Evolutionary conservation across 2,113 vertebrate species (phyloP).

Genomic region (Alosa alosa): DNA sequence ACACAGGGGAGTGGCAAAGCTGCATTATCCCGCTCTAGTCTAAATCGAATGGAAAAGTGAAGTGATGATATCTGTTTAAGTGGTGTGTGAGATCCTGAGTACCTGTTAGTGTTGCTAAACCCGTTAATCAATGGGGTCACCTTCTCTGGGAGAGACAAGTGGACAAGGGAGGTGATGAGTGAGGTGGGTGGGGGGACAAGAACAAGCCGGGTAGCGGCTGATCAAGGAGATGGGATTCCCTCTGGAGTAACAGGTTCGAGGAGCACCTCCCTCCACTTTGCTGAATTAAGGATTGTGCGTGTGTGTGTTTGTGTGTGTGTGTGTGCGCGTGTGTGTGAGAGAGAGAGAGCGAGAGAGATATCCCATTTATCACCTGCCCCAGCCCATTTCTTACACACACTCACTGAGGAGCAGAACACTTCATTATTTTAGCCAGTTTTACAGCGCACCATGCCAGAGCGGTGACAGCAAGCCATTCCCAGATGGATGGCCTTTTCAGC

Average conservation of each 20-base stretch:
- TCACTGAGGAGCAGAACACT: conserved; percentile 39
- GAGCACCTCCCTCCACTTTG: background rate
- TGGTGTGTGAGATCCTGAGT: background rate
- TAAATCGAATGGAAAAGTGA: background rate
- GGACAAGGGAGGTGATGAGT: background rate
- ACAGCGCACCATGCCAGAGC: conserved; percentile 23
- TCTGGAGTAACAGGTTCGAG: conserved; percentile 1
- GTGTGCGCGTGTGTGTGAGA: background rate
- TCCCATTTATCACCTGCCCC: conserved; percentile 41
- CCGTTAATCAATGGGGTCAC: background rate
- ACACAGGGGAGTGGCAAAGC: background rate
- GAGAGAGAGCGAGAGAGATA: background rate
- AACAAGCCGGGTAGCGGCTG: background rate
- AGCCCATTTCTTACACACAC: conserved; percentile 29
- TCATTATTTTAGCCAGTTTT: conserved; percentile 56
- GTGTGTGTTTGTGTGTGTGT: no score
- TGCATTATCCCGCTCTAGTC: background rate
- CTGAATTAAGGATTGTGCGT: background rate
- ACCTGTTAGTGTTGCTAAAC: background rate
- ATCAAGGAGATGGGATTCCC: background rate
- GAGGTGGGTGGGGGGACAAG: background rate
- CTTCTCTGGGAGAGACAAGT: background rate
- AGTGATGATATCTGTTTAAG: background rate
- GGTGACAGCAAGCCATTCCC: conserved; percentile 47
- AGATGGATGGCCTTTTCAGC: conserved; percentile 48